Evolutionary conservation across 1,140 invertebrate species (phyloP).

Genomic region (Scaptomyza pallida): DNA sequence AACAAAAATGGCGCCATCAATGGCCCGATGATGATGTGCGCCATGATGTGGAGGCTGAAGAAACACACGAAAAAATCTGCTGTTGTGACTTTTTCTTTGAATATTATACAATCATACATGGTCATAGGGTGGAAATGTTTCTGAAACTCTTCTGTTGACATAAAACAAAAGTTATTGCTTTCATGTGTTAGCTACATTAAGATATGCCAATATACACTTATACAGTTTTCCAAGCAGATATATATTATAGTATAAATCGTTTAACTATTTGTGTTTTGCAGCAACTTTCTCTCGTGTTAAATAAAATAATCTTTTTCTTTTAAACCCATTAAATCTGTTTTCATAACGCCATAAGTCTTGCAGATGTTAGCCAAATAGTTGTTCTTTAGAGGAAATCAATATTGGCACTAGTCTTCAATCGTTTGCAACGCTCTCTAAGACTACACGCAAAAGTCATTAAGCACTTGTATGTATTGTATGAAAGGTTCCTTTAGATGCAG

Average conservation of each 20-base stretch:
- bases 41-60: conserved; percentile 27
- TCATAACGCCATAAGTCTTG: neutral
- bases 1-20: conserved; percentile 79
- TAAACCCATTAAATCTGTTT: neutral
- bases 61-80: conserved; percentile 1
- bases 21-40: conserved; percentile 53
- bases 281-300: too few relatives aligned
- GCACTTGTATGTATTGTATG: neutral
- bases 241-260: too few relatives aligned
- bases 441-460: neutral
- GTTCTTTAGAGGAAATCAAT: neutral
- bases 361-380: neutral
- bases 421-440: neutral
- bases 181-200: too few relatives aligned
- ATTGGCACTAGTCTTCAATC: neutral
- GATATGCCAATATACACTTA: too few relatives aligned
- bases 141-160: too few relatives aligned
- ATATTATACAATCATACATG: neutral
- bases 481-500: neutral
- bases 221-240: too few relatives aligned
- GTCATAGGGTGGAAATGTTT: neutral
- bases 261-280: too few relatives aligned
- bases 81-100: neutral
- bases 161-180: too few relatives aligned
- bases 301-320: too few relatives aligned